Base-by-base conservation (phyloP, 2,113 vertebrate genomes). In the Nothobranchius furzeri region DNA sequence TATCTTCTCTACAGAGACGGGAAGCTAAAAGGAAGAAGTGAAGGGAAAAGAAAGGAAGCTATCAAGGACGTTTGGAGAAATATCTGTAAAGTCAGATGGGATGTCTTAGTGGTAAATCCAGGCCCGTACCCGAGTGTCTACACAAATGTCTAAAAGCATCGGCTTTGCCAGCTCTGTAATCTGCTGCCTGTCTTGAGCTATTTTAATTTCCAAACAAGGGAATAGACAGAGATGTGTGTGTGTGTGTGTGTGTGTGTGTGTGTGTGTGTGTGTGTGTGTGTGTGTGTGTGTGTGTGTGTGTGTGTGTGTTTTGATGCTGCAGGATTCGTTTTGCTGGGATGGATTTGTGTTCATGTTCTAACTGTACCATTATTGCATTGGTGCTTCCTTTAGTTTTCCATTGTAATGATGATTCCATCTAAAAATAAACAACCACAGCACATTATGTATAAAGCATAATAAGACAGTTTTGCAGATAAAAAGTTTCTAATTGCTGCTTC, bases 71-170 rank as follows among this genome's bases (percentile, higher is more conserved):
- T 30, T 78, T 78, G 60, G 68, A 71, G 58, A 79, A 64, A 62
- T 79, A 64, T 75, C 55, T 88, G 45, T 84, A 73, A 68, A 85
- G 78, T 83, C 88, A 84, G 73, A 74, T 68, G 83, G 77, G 73
- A 81, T 10, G 37, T 64, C 77, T 84, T 85, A 70, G 65, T 76
- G 70, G 64, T 53, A 73, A 83, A 87, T 82, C 83, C 67, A 81
- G 65, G 30, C 62, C 17, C 15, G 2, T 81, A 73, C 15, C 72
- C 47, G 57, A 67, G 72, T 73, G 73, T 85, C 54, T 72, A 76
- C 20, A 64, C 65, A 74, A 65, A 74, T 63, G 75, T 73, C 60
- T 76, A 70, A 75, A 77, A 71, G 68, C 67, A 75, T 59, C 66
- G 67, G 64, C 72, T 78, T 58, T 76, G 71, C 66, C 61, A 73